Evolutionary conservation across 2,113 vertebrate species (phyloP), one percentile per base, ranked within the genome.

Genomic region (Clarias gariepinus): DNA sequence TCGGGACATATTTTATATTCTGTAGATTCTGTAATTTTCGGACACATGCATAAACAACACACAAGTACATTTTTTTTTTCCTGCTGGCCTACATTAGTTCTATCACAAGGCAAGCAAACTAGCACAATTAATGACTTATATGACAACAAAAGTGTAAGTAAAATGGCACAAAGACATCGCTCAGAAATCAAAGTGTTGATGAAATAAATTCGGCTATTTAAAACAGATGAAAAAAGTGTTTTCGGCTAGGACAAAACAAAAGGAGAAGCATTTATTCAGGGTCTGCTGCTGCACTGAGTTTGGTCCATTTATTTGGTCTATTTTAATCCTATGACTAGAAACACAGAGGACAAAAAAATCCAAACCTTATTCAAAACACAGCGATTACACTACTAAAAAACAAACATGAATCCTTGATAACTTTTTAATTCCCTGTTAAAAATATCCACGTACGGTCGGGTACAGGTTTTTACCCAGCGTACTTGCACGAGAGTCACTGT

Each of bases 401-500:
- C 94, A 93, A 93, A 94, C 93, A 90, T 89, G 88, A 88, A 84
- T 90, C 87, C 89, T 92, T 85, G 78, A 85, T 68, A 86, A 89
- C 61, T 82, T 86, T 47, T 88, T 6, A 74, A 81, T 87, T 92
- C 91, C 91, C 92, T 91, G 90, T 91, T 87, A 93, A 93, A 94
- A 94, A 93, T 90, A 92, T 93, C 92, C 57, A 77, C 92, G 89
- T 90, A 88, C 92, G 91, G 28, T 15, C 36, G 57, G 78, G 78
- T 30, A 18, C 55, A 81, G 92, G 84, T 91, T 88, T 93, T 91
- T 89, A 90, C 84, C 88, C 88, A 84, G 23, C 87, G 84, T 89
- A 84, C 28, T 84, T 86, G 81, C 82, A 76, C 30, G 76, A 36
- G 12, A n/a, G 88, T 97, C 96, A 99, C 93, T 99, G 97, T 86